Evolutionary conservation across 2,113 vertebrate genomes (phyloP), one percentile per base, ranked within the genome.

Genomic region (Tautogolabrus adspersus): DNA sequence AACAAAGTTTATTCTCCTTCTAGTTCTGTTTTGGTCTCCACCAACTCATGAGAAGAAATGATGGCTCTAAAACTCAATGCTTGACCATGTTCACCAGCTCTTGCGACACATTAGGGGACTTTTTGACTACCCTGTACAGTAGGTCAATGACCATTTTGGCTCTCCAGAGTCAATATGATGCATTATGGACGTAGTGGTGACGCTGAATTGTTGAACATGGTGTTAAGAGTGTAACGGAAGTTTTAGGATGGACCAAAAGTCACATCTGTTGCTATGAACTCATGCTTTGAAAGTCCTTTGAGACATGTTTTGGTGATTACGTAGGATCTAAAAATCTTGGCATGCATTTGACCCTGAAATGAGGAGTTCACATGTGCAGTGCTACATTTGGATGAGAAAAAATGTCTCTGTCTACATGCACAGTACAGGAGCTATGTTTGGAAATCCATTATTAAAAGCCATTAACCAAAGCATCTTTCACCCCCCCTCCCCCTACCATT

Each of bases 401-500:
- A 1, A 40, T 19, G n/a, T 72, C 21, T 49, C 26, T 15, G 1
- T 54, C 12, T 59, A 13, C 10, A 59, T 54, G 7, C 26, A 59
- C 38, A 47, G 34, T 23, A 57, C 37, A 55, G 30, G 10, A 13
- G 16, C 54, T 42, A 9, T 38, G 37, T 56, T 71, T 60, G n/a
- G 56, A 38, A 5, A 65, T 26, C 26, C 58, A 58, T 60, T 55
- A 55, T 57, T 55, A 74, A 77, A 74, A 71, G 26, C 6, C 13
- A 71, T 34, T 18, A 64, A 62, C 37, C 56, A 75, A 72, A 78
- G 46, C 58, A 52, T 52, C 34, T 46, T 58, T 68, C 63, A 79
- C 52, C 38, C 44, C 61, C 34, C 16, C 8, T 73, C 51, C 63
- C 44, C 21, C 65, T 22, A 82, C 76, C 75, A 83, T 76, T 82